Base-by-base conservation (phyloP, 2,113 vertebrate genomes). In the Pollimyrus isidori region DNA sequence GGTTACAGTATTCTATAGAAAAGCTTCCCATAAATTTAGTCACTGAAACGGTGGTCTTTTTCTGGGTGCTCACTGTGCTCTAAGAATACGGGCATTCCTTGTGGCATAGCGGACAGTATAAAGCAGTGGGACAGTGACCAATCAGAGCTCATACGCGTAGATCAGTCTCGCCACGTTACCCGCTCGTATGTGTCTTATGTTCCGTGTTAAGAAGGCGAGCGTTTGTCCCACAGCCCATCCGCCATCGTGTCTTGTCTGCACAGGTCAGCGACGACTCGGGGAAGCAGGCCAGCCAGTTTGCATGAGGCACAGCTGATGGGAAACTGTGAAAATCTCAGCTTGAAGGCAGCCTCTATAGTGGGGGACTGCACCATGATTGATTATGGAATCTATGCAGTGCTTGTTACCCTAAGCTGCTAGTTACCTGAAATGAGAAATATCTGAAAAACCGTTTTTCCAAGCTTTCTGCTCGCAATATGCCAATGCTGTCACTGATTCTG, bases 181-280 rank as follows among this genome's bases (percentile, higher is more conserved):
- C 0, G 49, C 7, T 30, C 9, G 10, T 73, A 73, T 73, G 65
- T n/a, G 48, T 23, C 49, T 15, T 10, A n/a, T 2, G 21, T 7
- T 48, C 1, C 9, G 7, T 17, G 23, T 48, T 6, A 30, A 13
- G 13, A 11, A 23, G 13, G 26, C 26, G 65, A 73, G 69, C 3
- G 91, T 91, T 92, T 91, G 56, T 88, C 88, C 15, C 21, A 7
- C 62, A 90, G 89, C 86, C 69, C 89, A 90, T 93, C 91, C 87
- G 13, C 93, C 93, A 93, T 92, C 92, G 90, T 89, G 91, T 92
- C 90, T 89, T 93, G 88, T 95, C 93, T 93, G 89, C 92, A 48
- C 48, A 93, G 92, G 92, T 90, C 90, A 90, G 87, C 91, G 82
- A 90, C 46, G 1, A 53, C 92, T 90, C 92, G 15, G 87, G 1